Base-by-base conservation (phyloP, 2,113 vertebrate genomes). In the Rhabdomys dilectus region DNA sequence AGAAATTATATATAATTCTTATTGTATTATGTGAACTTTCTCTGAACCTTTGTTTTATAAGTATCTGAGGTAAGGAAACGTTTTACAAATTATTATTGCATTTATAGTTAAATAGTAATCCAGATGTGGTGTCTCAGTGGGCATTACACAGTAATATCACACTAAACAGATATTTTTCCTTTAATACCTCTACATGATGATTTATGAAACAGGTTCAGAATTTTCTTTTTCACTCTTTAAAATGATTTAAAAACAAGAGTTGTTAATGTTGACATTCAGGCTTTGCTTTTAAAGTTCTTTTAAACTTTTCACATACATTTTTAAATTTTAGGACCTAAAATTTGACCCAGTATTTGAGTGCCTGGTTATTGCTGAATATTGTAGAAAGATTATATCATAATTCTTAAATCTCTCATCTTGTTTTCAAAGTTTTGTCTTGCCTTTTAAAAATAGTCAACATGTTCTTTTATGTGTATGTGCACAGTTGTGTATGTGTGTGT, bases 381-480 rank as follows among this genome's bases (percentile, higher is more conserved):
- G 72, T 89, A 10, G 21, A 22, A 88, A 75, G n/a, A 17, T 60
- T 91, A 89, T 73, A 58, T 19, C 34, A 68, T 88, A 36, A 16
- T 78, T 89, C 68, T 94, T 93, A 91, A 91, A 42, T 68, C 24
- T 21, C 13, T n/a, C 12, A 68, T 34, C 12, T 68, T 91, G 70
- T 56, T 91, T 97, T 62, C 89, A 53, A 94, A 89, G 92, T 87
- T 95, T 5, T 16, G 19, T 95, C 88, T n/a, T 89, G 21, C n/a
- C 24, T 90, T 6, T n/a, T 29, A 87, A 92, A 95, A 84, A 76
- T 75, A 78, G 64, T 60, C 45, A 34, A 21, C 56, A 77, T 90
- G 62, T 87, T 92, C 1, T 58, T 91, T 58, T 93, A 1, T 86
- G 85, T n/a, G 19, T 81, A 7, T 80, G 19, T 56, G 53, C 64